Base-by-base conservation (phyloP, 2,113 vertebrate genomes). In the Melanocharis versteri region DNA sequence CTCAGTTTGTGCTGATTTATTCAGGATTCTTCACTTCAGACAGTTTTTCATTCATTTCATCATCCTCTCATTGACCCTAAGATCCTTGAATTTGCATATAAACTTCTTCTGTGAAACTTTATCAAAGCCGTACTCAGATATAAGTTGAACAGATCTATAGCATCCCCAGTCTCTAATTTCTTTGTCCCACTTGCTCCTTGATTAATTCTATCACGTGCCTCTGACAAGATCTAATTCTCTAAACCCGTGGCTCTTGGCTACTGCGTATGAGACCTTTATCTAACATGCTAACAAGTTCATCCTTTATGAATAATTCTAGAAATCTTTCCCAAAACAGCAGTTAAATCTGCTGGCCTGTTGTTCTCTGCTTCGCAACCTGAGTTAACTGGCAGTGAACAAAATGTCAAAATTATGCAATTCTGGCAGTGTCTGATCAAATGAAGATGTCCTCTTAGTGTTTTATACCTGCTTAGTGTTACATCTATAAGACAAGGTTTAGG, bases 261-360 rank as follows among this genome's bases (percentile, higher is more conserved):
- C 42, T 81, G 47, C 5, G 4, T 87, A 87, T 85, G 71, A 90
- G 51, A 83, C 79, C 94, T 94, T 83, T 68, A 86, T 95, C 85
- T 92, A 86, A 77, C 71, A 73, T 28, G 24, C 79, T 93, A 95
- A 80, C 68, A 90, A 94, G 71, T 94, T 92, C 64, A 75, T 71
- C 20, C 64, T 92, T 92, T 77, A 96, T 93, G 79, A 90, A 95
- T 94, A 96, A 81, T 93, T 93, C 92, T 53, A 86, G 80, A 86
- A 83, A 66, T 71, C 56, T 66, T 91, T 80, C 75, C 50, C 75
- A 73, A 85, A 47, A 73, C 78, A 91, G 73, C 42, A 89, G 48
- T 90, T 83, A 85, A 82, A 80, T 90, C 64, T 94, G 65, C 65
- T 87, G 81, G 77, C 31, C 69, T 95, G n/a, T 89, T 73, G 58